Conservation (phyloP, 2,113 vertebrate genomes). For the Calyptomena viridis region DNA sequence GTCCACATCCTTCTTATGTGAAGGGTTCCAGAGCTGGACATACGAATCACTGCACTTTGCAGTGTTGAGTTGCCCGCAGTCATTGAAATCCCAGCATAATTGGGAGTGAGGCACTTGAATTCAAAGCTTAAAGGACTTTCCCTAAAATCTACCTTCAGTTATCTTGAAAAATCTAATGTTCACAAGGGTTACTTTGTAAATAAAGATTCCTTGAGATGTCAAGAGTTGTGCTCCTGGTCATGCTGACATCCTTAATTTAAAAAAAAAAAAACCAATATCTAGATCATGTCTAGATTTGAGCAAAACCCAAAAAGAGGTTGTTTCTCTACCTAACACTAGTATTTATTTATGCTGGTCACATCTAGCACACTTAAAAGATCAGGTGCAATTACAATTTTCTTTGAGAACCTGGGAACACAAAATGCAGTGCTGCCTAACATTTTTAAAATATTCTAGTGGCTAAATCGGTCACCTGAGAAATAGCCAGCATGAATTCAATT, state of each 20-base stretch:
- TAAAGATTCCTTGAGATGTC: background rate
- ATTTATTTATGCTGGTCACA: background rate
- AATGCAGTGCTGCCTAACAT: background rate
- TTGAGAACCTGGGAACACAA: background rate
- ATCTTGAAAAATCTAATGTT: background rate
- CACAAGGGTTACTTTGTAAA: background rate
- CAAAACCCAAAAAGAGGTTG: background rate
- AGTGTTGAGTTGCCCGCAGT: background rate
- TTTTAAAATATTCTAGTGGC: background rate
- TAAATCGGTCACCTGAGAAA: background rate
- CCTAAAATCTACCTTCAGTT: background rate
- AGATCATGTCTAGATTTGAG: background rate
- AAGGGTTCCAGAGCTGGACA: too few relatives aligned
- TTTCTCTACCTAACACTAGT: background rate
- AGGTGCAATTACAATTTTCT: background rate
- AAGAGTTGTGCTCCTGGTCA: background rate
- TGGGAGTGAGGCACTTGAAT: background rate
- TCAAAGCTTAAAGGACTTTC: background rate
- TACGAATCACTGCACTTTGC: background rate
- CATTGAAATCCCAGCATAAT: background rate
- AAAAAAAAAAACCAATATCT: background rate
- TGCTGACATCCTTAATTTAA: background rate
- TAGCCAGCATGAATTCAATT: background rate
- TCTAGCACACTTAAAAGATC: background rate
- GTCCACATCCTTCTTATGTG: rapidly evolving